Evolutionary conservation across 2,888 invertebrate genomes (phyloP).

Genomic region (Diogma glabrata): DNA sequence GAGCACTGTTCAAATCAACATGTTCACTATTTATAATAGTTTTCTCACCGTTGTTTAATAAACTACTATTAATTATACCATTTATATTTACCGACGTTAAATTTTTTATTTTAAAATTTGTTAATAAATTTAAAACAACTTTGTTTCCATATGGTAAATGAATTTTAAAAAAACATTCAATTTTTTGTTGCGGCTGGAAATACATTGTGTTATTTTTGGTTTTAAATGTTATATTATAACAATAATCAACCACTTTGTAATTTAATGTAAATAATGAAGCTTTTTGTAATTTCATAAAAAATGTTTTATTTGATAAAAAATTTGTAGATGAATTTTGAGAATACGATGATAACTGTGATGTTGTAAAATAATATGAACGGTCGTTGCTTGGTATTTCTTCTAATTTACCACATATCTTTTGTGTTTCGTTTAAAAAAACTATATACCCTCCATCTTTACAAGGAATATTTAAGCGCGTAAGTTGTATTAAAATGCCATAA

Average conservation of each 20-base stretch:
- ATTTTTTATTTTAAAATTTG: conserved; percentile 19
- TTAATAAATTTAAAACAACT: conserved; percentile 45
- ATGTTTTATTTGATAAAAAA: conserved; percentile 26
- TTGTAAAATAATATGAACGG: conserved; percentile 45
- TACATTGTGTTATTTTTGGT: conserved; percentile 53
- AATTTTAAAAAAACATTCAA: conserved; percentile 56
- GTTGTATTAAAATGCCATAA: conserved; percentile 48
- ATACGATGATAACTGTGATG: not conserved
- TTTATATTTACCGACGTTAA: not conserved
- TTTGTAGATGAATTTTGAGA: not conserved
- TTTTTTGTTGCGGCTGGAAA: conserved; percentile 44
- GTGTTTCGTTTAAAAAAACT: conserved; percentile 40
- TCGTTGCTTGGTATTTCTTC: conserved; percentile 50
- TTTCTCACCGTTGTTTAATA: too few relatives aligned
- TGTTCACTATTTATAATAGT: not conserved
- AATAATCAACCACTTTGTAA: conserved; percentile 58
- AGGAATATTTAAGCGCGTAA: conserved; percentile 57
- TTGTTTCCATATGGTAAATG: conserved; percentile 59
- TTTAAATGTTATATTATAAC: conserved; percentile 55
- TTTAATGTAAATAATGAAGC: conserved; percentile 53
- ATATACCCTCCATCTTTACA: conserved; percentile 50
- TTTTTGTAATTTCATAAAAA: conserved; percentile 46
- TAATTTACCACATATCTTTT: conserved; percentile 52
- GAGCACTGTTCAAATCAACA: too few relatives aligned
- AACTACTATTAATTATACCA: too few relatives aligned